Conservation (phyloP, 2,113 vertebrate species). For the Trochalopteron elliotii region DNA sequence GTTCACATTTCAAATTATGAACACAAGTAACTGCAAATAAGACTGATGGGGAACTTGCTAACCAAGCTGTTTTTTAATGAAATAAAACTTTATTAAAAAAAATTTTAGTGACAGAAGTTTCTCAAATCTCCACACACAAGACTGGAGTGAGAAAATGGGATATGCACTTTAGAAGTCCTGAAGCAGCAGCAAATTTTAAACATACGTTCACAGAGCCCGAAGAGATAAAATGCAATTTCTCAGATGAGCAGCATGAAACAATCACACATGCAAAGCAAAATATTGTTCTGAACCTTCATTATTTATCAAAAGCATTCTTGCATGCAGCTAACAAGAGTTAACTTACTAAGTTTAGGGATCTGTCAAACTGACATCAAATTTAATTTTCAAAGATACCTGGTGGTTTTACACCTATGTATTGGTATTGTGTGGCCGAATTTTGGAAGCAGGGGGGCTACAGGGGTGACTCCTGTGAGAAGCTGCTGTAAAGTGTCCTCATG, state of each 20-base stretch:
- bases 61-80: neutral
- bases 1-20: neutral
- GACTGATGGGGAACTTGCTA: neutral
- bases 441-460: neutral
- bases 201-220: neutral
- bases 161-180: neutral
- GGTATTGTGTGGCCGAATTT: neutral
- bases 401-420: neutral
- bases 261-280: neutral
- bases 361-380: neutral
- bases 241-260: neutral
- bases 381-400: neutral
- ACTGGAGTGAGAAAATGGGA: neutral
- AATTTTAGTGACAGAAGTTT: neutral
- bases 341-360: neutral
- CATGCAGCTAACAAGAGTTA: no score
- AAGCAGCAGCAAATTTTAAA: neutral
- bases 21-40: neutral
- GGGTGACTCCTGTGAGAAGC: neutral
- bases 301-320: neutral
- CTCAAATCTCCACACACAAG: neutral
- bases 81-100: neutral
- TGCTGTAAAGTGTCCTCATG: neutral
- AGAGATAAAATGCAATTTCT: neutral
- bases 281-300: neutral